Conservation (phyloP, 2,113 vertebrate genomes). For the Phyllostomus discolor region DNA sequence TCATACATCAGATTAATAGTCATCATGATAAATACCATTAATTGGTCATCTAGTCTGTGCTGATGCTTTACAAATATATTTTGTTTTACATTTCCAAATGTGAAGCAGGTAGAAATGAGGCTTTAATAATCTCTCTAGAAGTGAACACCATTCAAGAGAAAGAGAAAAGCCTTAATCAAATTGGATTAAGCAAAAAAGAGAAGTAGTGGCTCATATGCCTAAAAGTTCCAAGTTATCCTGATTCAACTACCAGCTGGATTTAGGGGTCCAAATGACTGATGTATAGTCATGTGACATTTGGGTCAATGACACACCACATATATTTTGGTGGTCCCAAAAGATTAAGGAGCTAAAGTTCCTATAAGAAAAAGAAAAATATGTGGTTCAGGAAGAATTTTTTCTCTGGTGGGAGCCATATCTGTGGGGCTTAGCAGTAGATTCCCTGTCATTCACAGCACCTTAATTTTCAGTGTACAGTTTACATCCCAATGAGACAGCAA, state of each 20-base stretch:
- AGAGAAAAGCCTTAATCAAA: not conserved
- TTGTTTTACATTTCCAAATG: slow-evolving; percentile 14
- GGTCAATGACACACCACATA: not conserved
- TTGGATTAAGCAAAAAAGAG: not conserved
- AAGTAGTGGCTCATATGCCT: not conserved
- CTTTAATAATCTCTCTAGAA: not conserved
- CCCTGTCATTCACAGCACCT: not conserved
- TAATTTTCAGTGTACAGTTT: not conserved
- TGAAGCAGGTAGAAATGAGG: not conserved
- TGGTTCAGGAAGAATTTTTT: not conserved
- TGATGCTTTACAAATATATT: not conserved
- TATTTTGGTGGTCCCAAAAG: not conserved
- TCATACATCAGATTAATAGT: not conserved
- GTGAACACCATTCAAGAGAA: not conserved
- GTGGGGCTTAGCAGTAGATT: not conserved
- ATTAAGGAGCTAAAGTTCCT: not conserved
- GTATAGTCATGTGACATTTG: not conserved
- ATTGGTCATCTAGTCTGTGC: not conserved
- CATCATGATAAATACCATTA: not conserved
- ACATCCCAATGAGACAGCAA: not conserved
- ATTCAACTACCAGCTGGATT: not conserved
- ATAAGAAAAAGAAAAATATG: not conserved
- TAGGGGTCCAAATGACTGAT: not conserved
- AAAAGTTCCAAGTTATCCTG: not conserved
- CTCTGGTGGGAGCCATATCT: not conserved